phyloP scores from a whole-genome alignment of 2,113 vertebrate species.

The Oryzias melastigma region DNA sequence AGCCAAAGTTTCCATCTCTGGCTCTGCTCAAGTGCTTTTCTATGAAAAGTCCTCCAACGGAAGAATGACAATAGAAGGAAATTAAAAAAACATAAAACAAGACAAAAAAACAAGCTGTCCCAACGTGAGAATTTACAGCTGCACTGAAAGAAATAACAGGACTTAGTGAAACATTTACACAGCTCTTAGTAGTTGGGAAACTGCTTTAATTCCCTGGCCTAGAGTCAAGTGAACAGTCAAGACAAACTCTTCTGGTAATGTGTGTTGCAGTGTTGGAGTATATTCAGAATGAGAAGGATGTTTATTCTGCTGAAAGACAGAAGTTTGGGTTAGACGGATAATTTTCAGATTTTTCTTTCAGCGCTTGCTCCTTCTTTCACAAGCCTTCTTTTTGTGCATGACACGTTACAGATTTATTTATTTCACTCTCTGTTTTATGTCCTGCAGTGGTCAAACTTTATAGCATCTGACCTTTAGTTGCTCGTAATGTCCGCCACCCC shows the following conservation, averaged over 20 bases:
- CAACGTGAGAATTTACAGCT: too few relatives aligned
- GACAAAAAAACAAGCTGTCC: not conserved
- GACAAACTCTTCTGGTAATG: not conserved
- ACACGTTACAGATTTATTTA: constrained; percentile 2
- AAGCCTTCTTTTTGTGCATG: not conserved
- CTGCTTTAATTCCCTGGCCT: too few relatives aligned
- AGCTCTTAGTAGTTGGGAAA: too few relatives aligned
- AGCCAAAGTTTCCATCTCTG: too few relatives aligned
- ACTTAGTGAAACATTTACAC: too few relatives aligned
- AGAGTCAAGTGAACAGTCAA: not conserved
- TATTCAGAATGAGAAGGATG: not conserved
- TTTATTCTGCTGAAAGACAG: not conserved
- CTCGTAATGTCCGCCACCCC: constrained; percentile 32
- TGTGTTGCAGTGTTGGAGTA: not conserved
- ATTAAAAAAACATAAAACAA: not conserved
- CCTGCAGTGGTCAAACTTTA: constrained; percentile 44
- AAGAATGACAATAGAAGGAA: not conserved
- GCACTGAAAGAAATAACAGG: too few relatives aligned
- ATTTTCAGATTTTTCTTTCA: not conserved
- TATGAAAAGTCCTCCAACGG: not conserved
- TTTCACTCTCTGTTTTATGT: constrained; percentile 7
- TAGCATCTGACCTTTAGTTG: constrained; percentile 25
- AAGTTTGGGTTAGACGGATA: not conserved
- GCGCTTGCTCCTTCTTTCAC: not conserved
- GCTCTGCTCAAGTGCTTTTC: too few relatives aligned